Conservation (phyloP, 2,888 invertebrate species). For the Sinhomidia bicolor region DNA sequence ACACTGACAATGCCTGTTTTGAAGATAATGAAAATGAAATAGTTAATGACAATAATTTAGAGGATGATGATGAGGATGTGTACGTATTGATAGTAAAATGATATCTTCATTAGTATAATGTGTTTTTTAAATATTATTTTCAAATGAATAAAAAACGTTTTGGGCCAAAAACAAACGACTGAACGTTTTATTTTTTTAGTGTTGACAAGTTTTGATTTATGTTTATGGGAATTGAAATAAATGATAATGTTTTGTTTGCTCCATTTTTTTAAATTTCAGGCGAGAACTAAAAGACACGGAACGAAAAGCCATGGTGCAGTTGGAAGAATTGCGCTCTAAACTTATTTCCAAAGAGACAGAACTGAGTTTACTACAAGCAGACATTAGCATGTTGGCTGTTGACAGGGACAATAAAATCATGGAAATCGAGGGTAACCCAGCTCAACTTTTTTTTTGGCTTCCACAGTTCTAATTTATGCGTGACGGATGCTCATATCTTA, state of each 20-base stretch:
- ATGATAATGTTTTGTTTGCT: no score
- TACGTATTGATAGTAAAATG: conserved; percentile 27
- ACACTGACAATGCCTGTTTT: conserved; percentile 47
- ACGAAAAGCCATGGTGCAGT: conserved; percentile 78
- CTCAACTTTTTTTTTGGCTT: conserved; percentile 22
- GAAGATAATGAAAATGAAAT: conserved; percentile 43
- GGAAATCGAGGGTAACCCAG: conserved; percentile 78
- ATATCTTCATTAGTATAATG: neutral
- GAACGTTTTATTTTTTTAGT: no score
- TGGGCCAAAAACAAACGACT: no score
- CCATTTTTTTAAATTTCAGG: conserved; percentile 73
- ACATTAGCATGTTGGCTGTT: conserved; percentile 78
- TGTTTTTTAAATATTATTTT: neutral
- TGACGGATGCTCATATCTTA: neutral
- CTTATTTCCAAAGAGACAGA: conserved; percentile 79
- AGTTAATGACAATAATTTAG: conserved; percentile 63
- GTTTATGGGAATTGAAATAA: no score
- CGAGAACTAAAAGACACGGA: conserved; percentile 78
- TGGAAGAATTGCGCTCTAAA: conserved; percentile 79
- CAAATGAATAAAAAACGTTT: no score
- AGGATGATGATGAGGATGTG: conserved; percentile 69
- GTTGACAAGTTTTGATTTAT: no score
- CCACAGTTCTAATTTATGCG: neutral
- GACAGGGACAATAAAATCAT: conserved; percentile 79
- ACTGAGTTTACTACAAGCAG: conserved; percentile 78